Evolutionary conservation across 2,113 vertebrate species (phyloP), one percentile per base, ranked within the genome.

Genomic region (Pomatostomus ruficeps): DNA sequence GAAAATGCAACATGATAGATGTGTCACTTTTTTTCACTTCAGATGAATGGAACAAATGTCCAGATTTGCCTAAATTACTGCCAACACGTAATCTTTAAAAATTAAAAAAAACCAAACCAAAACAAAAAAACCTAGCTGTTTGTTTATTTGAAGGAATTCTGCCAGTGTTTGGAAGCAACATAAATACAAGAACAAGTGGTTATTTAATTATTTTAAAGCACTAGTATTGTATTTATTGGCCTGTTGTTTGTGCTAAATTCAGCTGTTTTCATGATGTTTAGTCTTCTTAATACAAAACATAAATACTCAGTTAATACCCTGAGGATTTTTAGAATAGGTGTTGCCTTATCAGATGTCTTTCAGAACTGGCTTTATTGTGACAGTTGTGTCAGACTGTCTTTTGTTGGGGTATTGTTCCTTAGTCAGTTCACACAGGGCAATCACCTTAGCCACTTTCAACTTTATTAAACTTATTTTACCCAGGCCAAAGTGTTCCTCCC

Each of bases 131-230:
- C 10, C 4, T 31, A 78, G 6, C 43, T 51, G 38, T 86, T 91
- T 92, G 68, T 96, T 96, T 95, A 79, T 79, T 91, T 91, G 65
- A 84, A 88, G 79, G 62, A 94, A 80, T 95, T 92, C 63, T 92
- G 89, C 71, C 88, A 87, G 78, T 61, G 42, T 91, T 95, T 96
- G 74, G 68, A 95, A 91, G 55, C 54, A 93, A 68, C 38, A 54
- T 85, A 94, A 94, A 85, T 91, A 33, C 59, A 94, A 86, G 52
- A 89, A 52, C 38, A 92, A 96, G 94, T 73, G 12, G 40, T 48
- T 88, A 59, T 86, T 91, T 93, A 84, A 95, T 94, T 85, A 89
- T 86, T 94, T 91, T 93, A 94, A 95, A 84, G n/a, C 43, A 59
- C 52, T 85, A 52, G 16, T 77, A 43, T 91, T 93, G 71, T 77